These are phyloP conservation scores for cat (Felis catus) DNA, from an alignment of 2,113 vertebrate species.

Conservation along the genomic window F.catus_Fca126_mat1.0 CM031414.1:135938001-135938500, in stretches of 20 bases:
- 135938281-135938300: background rate
- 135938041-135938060: too few species aligned
- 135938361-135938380: background rate
- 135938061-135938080: too few species aligned
- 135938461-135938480: background rate
- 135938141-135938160: background rate
- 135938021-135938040: too few species aligned
- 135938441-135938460: background rate
- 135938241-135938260: background rate
- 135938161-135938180: background rate
- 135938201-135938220: background rate
- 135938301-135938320: background rate
- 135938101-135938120: background rate
- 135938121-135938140: background rate
- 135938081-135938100: too few species aligned
- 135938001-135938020: too few species aligned
- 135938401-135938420: background rate
- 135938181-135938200: background rate
- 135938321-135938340: background rate
- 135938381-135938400: background rate
- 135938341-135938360: background rate
- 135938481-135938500: background rate
- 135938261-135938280: background rate
- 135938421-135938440: background rate
- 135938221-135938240: background rate